Percentiles rank a stretch among this genome's conserved stretches.
These are phyloP conservation scores for Trypoxylus dichotomus DNA, from an alignment of 1,140 invertebrate species.

Conservation along the genomic window DNA sequence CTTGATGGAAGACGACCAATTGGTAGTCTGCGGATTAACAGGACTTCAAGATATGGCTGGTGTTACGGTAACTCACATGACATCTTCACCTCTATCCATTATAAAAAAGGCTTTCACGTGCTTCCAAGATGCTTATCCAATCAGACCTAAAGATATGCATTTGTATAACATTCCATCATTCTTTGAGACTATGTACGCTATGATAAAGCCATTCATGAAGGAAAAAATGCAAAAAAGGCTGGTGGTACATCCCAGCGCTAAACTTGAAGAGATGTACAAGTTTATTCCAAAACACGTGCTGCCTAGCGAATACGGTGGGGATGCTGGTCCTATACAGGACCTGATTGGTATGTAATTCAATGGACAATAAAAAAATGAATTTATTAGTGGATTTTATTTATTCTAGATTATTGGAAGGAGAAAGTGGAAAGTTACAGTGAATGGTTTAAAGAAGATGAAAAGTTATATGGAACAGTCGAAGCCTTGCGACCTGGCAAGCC, in stretches of 20 bases:
- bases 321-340: conserved; percentile 35
- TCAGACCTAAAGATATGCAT: conserved; percentile 31
- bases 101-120: conserved; percentile 21
- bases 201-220: conserved; percentile 34
- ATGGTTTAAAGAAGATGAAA: conserved; percentile 23
- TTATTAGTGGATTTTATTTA: neutral
- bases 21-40: neutral
- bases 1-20: conserved; percentile 19
- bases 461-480: conserved; percentile 33
- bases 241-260: neutral
- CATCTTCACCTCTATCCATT: neutral
- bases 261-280: conserved; percentile 43
- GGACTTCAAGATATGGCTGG: neutral
- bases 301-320: conserved; percentile 61
- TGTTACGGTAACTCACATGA: neutral
- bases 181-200: conserved; percentile 25
- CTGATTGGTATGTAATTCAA: neutral
- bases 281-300: conserved; percentile 57
- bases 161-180: neutral
- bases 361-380: too few relatives aligned
- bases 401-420: conserved; percentile 56
- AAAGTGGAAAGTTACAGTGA: conserved; percentile 58
- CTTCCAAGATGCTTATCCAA: conserved; percentile 5
- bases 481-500: neutral
- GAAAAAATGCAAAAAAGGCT: conserved; percentile 28